phyloP scores from a whole-genome alignment of 2,797 vertebrate genomes.

The Coilia nasus region DNA sequence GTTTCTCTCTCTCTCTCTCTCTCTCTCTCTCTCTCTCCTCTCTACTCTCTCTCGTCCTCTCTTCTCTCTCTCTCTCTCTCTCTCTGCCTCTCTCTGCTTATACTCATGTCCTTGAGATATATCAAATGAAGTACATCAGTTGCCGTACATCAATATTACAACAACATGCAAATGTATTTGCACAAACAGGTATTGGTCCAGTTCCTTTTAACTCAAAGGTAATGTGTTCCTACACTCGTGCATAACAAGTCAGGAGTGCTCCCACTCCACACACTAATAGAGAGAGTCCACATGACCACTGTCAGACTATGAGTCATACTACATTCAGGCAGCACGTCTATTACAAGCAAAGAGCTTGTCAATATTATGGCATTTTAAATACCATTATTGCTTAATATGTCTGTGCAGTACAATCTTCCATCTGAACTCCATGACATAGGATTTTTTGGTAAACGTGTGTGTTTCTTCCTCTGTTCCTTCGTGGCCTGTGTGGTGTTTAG shows the following conservation, averaged over 20 bases:
- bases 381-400: background rate
- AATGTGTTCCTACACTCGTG: background rate
- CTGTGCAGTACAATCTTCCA: background rate
- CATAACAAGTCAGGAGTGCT: slow-evolving; percentile 1
- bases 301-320: slow-evolving; percentile 7
- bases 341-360: background rate
- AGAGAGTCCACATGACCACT: background rate
- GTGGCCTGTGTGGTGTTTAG: slow-evolving; percentile 16
- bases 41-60: too few species aligned
- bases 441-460: background rate
- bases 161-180: background rate
- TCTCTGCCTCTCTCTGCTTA: background rate
- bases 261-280: background rate
- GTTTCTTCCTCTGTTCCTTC: background rate
- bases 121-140: background rate
- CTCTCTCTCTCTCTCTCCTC: background rate
- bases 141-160: background rate
- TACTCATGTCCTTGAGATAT: background rate
- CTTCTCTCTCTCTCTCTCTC: background rate
- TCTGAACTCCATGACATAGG: background rate
- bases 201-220: background rate
- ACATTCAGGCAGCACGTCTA: slow-evolving; percentile 2
- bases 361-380: background rate
- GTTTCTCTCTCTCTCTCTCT: background rate
- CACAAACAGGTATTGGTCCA: background rate